phyloP scores from a whole-genome alignment of 30 jellyfish, hydroid and myxozoan species.

The Aurelia aurita region DNA sequence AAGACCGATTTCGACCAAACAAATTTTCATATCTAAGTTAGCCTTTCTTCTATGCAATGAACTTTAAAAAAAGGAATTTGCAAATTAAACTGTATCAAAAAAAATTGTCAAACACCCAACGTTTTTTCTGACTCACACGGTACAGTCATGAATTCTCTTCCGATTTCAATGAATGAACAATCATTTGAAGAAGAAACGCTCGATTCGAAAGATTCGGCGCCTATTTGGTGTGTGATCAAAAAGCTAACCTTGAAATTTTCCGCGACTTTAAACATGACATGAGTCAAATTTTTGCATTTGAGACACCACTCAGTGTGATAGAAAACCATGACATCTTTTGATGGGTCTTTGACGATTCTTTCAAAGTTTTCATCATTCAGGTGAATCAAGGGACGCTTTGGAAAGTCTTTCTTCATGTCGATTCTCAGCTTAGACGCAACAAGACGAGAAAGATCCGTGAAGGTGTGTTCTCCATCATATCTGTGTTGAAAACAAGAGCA shows the following conservation, averaged over 20 bases:
- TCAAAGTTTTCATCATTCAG: slow-evolving; percentile 81
- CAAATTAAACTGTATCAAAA: too few species aligned
- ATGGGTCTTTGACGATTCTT: slow-evolving; percentile 76
- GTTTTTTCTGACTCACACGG: too few species aligned
- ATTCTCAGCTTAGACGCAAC: slow-evolving; percentile 48
- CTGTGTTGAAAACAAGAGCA: slow-evolving; percentile 9
- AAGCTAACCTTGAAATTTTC: slow-evolving; percentile 81
- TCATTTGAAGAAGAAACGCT: too few species aligned
- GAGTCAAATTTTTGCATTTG: slow-evolving; percentile 80
- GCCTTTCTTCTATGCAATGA: too few species aligned
- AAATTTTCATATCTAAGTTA: too few species aligned
- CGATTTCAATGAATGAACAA: too few species aligned
- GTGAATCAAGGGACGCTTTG: slow-evolving; percentile 70
- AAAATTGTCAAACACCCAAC: too few species aligned
- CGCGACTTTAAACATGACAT: slow-evolving; percentile 72
- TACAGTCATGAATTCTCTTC: too few species aligned
- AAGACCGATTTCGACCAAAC: too few species aligned
- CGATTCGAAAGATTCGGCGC: too few species aligned
- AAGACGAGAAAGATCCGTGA: slow-evolving; percentile 61
- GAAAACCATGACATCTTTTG: slow-evolving; percentile 72
- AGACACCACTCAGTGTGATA: slow-evolving; percentile 86
- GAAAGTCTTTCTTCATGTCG: slow-evolving; percentile 40
- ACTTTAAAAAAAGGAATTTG: too few species aligned
- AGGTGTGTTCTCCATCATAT: slow-evolving; percentile 71
- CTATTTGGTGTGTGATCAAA: not conserved